Evolutionary conservation across 2,888 invertebrate species (phyloP).

Genomic region (Sympetrum striolatum): DNA sequence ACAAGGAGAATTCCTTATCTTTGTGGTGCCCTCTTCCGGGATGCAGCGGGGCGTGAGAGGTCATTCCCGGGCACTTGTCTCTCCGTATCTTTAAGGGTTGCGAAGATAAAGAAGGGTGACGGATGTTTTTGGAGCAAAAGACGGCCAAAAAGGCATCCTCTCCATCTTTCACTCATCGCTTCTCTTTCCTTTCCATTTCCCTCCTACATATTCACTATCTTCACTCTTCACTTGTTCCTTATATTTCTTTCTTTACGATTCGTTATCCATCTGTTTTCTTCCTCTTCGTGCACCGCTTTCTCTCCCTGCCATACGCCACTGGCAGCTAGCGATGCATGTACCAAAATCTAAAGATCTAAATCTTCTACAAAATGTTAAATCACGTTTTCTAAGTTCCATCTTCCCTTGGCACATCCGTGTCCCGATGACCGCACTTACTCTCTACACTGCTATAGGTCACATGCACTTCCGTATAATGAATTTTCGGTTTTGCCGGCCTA

Average conservation of each 20-base stretch:
- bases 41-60: background rate
- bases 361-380: no score
- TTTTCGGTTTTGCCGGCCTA: no score
- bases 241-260: background rate
- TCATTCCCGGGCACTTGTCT: background rate
- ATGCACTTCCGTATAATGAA: no score
- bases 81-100: background rate
- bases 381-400: no score
- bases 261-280: background rate
- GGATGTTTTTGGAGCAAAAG: background rate
- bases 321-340: no score
- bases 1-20: no score
- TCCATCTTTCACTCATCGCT: background rate
- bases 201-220: background rate
- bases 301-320: no score
- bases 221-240: background rate
- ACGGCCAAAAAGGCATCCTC: background rate
- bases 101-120: background rate
- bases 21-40: background rate
- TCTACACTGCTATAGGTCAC: no score
- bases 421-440: no score
- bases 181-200: background rate
- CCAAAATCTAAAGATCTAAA: no score
- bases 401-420: no score
- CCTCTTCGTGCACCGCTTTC: background rate